phyloP scores from a whole-genome alignment of 1,140 invertebrate species.

The Leptopilina boulardi region DNA sequence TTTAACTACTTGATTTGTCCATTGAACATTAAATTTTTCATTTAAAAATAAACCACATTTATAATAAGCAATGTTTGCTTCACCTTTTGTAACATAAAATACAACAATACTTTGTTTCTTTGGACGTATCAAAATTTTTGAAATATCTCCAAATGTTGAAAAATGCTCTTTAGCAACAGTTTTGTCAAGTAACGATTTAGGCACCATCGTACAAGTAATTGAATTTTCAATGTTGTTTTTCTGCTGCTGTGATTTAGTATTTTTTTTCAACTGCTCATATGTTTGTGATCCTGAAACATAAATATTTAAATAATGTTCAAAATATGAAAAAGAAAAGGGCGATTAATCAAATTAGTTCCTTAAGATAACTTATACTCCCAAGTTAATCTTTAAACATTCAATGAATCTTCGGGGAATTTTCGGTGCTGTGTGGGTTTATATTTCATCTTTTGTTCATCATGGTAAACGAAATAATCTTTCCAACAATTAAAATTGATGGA shows the following conservation, averaged over 20 bases:
- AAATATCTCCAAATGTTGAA: constrained; percentile 79
- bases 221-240: constrained; percentile 59
- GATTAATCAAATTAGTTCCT: no score
- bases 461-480: no score
- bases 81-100: constrained; percentile 78
- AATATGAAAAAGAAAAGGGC: no score
- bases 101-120: constrained; percentile 79
- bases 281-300: constrained; percentile 52
- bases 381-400: no score
- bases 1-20: constrained; percentile 69
- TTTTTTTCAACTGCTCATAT: constrained; percentile 58
- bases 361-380: no score
- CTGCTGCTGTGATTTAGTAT: constrained; percentile 47
- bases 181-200: constrained; percentile 79
- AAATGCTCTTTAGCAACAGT: constrained; percentile 81
- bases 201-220: constrained; percentile 79
- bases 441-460: no score
- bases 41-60: constrained; percentile 79
- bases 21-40: constrained; percentile 78
- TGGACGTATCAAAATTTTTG: constrained; percentile 79
- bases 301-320: not conserved
- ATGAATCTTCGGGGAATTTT: no score
- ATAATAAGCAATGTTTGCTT: constrained; percentile 77
- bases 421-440: no score
- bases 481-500: no score